phyloP scores from a whole-genome alignment of 2,797 vertebrate genomes.

The Oryzias dopingdopingensis region DNA sequence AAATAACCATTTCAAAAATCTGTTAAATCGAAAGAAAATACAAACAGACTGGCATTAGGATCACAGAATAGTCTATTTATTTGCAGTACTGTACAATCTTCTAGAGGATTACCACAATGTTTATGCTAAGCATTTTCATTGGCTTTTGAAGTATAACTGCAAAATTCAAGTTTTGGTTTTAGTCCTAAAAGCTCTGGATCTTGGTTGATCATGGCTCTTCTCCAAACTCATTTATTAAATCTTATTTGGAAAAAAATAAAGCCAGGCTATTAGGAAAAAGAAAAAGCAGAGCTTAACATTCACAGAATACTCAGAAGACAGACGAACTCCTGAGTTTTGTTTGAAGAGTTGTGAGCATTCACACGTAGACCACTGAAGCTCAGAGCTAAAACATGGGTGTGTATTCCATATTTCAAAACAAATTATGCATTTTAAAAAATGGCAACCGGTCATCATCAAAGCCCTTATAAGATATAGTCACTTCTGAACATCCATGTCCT shows the following conservation, averaged over 20 bases:
- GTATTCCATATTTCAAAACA: slow-evolving; percentile 25
- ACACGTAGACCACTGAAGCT: slow-evolving; percentile 11
- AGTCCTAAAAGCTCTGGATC: slow-evolving; percentile 23
- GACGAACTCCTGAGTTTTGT: slow-evolving; percentile 6
- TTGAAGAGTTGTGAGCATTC: slow-evolving; percentile 1
- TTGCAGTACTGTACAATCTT: slow-evolving; percentile 64
- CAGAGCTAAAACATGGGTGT: slow-evolving; percentile 21
- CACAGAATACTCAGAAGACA: slow-evolving; percentile 23
- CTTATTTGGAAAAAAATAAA: slow-evolving; percentile 14
- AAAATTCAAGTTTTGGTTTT: slow-evolving; percentile 73
- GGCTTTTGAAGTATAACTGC: slow-evolving; percentile 49
- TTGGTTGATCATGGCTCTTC: background rate
- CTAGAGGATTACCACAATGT: slow-evolving; percentile 43
- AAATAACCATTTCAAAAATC: background rate
- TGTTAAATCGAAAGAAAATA: background rate
- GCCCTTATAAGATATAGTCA: slow-evolving; percentile 10
- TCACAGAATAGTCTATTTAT: slow-evolving; percentile 52
- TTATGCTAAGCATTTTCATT: slow-evolving; percentile 52
- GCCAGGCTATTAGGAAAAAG: background rate
- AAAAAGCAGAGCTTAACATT: slow-evolving; percentile 23
- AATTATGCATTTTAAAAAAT: slow-evolving; percentile 9
- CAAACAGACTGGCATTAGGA: background rate
- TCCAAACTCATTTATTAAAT: slow-evolving; percentile 9
- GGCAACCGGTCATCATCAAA: slow-evolving; percentile 15
- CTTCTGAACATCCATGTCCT: background rate